phyloP scores from a whole-genome alignment of 2,113 vertebrate genomes.

The Cyphotilapia sp. region DNA sequence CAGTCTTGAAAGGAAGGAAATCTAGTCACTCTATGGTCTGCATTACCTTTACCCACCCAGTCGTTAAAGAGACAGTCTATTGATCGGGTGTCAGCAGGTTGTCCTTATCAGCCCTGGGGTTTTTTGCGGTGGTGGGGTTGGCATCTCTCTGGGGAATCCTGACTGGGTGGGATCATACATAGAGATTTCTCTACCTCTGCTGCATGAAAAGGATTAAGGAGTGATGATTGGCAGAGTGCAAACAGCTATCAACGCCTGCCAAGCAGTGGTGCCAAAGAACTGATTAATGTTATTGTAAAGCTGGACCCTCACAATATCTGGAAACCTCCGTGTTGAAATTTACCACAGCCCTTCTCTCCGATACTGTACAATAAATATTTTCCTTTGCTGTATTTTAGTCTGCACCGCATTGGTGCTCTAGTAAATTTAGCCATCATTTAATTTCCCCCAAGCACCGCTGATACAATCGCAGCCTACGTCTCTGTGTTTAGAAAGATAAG shows the following conservation, averaged over 20 bases:
- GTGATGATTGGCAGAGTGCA: conserved; percentile 51
- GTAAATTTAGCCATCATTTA: conserved; percentile 46
- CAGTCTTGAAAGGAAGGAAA: conserved; percentile 7
- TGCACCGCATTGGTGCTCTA: conserved; percentile 13
- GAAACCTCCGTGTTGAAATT: conserved; percentile 55
- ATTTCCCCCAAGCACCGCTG: conserved; percentile 61
- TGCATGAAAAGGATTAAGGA: background rate
- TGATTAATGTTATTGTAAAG: conserved; percentile 68
- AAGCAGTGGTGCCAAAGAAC: conserved; percentile 58
- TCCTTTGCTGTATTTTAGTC: conserved; percentile 43
- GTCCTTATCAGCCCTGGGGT: conserved; percentile 16
- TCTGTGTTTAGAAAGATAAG: conserved; percentile 71
- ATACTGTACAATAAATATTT: conserved; percentile 68
- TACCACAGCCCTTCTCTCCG: conserved; percentile 17
- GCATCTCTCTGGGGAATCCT: conserved; percentile 17
- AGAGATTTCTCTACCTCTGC: conserved; percentile 18
- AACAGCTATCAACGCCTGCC: conserved; percentile 24
- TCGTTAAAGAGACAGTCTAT: background rate
- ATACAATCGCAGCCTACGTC: conserved; percentile 63
- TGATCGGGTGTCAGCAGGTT: conserved; percentile 13
- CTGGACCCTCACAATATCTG: conserved; percentile 67
- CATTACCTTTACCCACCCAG: background rate
- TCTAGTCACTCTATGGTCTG: background rate
- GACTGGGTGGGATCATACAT: conserved; percentile 3
- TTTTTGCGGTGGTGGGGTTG: background rate